phyloP scores from a whole-genome alignment of 2,797 vertebrate genomes.

The Helostoma temminkii region DNA sequence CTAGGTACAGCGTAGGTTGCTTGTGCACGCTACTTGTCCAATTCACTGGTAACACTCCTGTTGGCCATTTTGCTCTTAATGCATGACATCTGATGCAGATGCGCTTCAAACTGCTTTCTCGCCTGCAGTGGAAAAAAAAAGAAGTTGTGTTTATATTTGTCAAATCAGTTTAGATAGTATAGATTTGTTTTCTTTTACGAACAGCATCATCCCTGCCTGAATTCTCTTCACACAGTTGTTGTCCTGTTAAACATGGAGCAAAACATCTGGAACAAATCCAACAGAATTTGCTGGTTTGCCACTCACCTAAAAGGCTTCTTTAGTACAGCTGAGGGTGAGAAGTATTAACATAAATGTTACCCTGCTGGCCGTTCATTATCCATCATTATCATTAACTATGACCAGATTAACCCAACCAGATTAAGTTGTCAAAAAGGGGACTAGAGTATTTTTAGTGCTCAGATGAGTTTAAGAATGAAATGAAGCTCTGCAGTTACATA shows the following conservation, averaged over 20 bases:
- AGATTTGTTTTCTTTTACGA: no score
- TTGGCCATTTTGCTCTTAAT: conserved; percentile 53
- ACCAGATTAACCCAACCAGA: no score
- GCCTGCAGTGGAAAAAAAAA: conserved; percentile 51
- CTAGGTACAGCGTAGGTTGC: background rate
- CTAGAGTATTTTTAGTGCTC: no score
- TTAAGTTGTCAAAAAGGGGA: no score
- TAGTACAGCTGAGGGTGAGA: no score
- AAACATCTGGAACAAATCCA: background rate
- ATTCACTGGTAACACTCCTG: background rate
- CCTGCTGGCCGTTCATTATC: no score
- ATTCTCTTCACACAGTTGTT: background rate
- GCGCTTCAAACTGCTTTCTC: conserved; percentile 59
- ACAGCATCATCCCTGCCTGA: background rate
- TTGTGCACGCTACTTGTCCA: background rate
- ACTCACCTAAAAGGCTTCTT: no score
- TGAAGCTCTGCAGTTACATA: no score
- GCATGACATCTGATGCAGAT: conserved; percentile 54
- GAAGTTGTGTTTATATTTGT: background rate
- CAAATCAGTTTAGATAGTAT: no score
- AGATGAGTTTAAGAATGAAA: no score
- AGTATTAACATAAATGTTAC: no score
- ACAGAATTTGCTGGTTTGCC: background rate
- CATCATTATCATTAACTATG: no score
- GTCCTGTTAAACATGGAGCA: background rate